Conservation (phyloP, 2,797 vertebrate genomes). For the Eospalax fontanierii region DNA sequence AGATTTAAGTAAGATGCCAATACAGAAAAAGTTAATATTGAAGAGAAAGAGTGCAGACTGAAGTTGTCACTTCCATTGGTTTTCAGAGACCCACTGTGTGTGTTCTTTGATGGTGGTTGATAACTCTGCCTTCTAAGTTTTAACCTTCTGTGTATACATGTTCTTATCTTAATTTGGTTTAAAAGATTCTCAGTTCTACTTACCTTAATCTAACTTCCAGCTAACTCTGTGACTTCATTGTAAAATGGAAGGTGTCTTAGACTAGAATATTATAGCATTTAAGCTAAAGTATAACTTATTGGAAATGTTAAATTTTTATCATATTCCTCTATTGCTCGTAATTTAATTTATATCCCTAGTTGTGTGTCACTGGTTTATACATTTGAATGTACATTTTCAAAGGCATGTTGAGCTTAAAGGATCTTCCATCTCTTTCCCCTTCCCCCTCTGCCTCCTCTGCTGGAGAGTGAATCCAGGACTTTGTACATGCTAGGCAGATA, state of each 20-base stretch:
- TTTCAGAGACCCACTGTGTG: constrained; percentile 2
- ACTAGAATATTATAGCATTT: constrained; percentile 42
- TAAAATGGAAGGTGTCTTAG: constrained; percentile 50
- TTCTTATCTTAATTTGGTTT: neutral
- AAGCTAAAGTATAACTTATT: constrained; percentile 3
- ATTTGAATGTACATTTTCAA: constrained; percentile 49
- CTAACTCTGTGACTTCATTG: constrained; percentile 3
- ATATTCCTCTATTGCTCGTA: constrained; percentile 33
- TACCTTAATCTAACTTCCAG: constrained; percentile 41
- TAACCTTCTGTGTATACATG: neutral
- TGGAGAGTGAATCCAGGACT: too few species aligned
- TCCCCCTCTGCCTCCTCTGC: neutral
- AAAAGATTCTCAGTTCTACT: constrained; percentile 36
- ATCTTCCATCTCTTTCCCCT: neutral
- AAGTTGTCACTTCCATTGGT: neutral
- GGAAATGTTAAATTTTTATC: neutral
- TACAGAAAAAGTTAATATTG: constrained; percentile 40
- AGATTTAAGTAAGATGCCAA: constrained; percentile 65
- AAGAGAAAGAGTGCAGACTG: constrained; percentile 47
- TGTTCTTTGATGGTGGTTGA: neutral
- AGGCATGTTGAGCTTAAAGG: constrained; percentile 18
- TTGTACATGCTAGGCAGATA: neutral
- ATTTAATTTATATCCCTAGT: constrained; percentile 49
- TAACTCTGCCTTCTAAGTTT: constrained; percentile 45
- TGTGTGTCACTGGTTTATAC: constrained; percentile 9